Base-by-base conservation (phyloP, 1,140 invertebrate genomes). In the Trichonephila clavipes region DNA sequence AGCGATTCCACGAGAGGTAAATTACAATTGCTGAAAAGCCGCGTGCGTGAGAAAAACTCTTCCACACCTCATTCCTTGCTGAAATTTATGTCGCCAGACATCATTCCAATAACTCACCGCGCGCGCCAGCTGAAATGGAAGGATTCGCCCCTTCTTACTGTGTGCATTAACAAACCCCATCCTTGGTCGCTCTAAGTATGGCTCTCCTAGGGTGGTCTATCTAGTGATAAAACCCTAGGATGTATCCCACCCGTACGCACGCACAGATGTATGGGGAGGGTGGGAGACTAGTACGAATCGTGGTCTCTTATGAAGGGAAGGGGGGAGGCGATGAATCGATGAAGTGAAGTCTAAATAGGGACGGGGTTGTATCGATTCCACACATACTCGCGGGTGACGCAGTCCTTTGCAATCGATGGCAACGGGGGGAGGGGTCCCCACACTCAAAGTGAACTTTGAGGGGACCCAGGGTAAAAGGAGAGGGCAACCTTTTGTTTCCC, bases 301-400 rank as follows among this genome's bases (percentile, higher is more conserved):
- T 34, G 64, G 87, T n/a, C 34, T 77, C 24, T 77, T 77, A 28
- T 12, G 28, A 77, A 77, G 28, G 69, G 40, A 77, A 77, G 69
- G 12, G 69, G 0, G 64, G 87, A 1, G 34, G 34, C 51, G 28
- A 72, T 66, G 87, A 69, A 88, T 72, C 87, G 87, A 88, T 88
- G 87, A 69, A 88, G 34, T 51, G 34, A 51, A 88, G 28, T 44
- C 61, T 88, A 69, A 40, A 58, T 8, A 51, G 64, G 34, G 62
- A 24, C 61, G 59, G 40, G 12, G 40, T 34, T 66, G 40, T 72
- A 88, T 88, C 87, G 87, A 88, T 88, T 88, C 34, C 40, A 66
- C 66, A 69, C 66, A 69, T 69, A 69, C 66, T 69, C 66, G 66
- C 66, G 87, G 83, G 61, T 88, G 87, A 88, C 87, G 87, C 87